These are phyloP conservation scores for Tethea ocularis DNA, from an alignment of 2,888 invertebrate species.

Conservation along the genomic window DNA sequence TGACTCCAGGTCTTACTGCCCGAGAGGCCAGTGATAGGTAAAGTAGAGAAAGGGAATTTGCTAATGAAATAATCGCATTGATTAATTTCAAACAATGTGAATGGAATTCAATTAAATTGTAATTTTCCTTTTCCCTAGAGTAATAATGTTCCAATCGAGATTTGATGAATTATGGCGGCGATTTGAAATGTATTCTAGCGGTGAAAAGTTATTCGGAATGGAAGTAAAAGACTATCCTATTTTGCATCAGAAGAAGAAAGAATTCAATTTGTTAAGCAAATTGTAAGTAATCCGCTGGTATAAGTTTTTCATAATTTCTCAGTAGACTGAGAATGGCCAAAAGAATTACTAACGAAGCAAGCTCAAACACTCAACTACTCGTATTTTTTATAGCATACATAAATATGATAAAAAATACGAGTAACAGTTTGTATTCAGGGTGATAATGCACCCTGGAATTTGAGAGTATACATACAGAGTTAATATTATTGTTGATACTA, in stretches of 20 bases:
- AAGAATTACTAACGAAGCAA: too few species aligned
- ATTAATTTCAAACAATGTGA: too few species aligned
- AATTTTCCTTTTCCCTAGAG: slow-evolving; percentile 65
- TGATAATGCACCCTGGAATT: background rate
- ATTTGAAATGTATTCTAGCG: slow-evolving; percentile 92
- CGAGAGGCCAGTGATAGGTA: slow-evolving; percentile 93
- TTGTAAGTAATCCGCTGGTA: slow-evolving; percentile 80
- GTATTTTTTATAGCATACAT: too few species aligned
- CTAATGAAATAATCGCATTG: too few species aligned
- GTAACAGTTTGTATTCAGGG: too few species aligned
- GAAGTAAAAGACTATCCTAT: slow-evolving; percentile 92
- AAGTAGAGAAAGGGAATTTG: background rate
- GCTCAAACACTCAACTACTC: too few species aligned
- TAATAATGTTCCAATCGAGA: slow-evolving; percentile 89
- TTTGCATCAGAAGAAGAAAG: slow-evolving; percentile 90
- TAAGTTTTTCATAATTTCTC: too few species aligned
- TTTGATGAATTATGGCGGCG: slow-evolving; percentile 93
- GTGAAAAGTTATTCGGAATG: slow-evolving; percentile 93
- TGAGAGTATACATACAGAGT: background rate
- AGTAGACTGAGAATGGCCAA: too few species aligned
- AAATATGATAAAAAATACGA: too few species aligned
- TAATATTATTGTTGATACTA: background rate
- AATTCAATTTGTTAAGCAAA: slow-evolving; percentile 92
- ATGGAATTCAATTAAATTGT: too few species aligned
- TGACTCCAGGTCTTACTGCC: slow-evolving; percentile 92